Evolutionary conservation across 2,113 vertebrate genomes (phyloP), one percentile per base, ranked within the genome.

Genomic region (Sapajus apella): DNA sequence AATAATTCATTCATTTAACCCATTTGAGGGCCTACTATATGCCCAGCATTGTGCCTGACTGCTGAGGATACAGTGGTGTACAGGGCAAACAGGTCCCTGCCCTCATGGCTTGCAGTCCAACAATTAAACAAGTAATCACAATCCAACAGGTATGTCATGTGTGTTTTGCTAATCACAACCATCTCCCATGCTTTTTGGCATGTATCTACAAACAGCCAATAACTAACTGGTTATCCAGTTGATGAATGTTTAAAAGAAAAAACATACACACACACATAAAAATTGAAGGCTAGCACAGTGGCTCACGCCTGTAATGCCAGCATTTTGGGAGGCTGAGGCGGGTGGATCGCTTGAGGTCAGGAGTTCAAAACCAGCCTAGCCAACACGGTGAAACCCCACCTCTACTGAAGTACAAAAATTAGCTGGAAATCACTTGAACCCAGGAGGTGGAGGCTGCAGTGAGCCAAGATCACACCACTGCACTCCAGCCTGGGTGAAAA

Each of bases 121-220:
- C 13, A 91, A 52, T 45, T 82, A 91, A 80, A 45, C 35, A 91
- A 88, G 40, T 79, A 75, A 79, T 37, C 45, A 85, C 3, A 94
- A 94, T 52, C 40, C 10, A 87, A 11, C 27, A 81, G 10, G 3
- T 64, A 20, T 23, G 11, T 58, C 43, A 50, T 61, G 13, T 85
- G 12, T 40, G 45, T 50, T 84, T 94, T 80, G 90, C 68, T 81
- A 95, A 95, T 94, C 32, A 81, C 21, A 50, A 93, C 35, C 83
- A 23, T n/a, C 45, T 75, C 35, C 8, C 5, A 91, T 35, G 50
- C 83, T 91, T 17, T 75, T 20, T 90, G 64, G 75, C n/a, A 76
- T 80, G 30, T 83, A 23, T 94, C 73, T 90, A 87, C 12, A 90
- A 92, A 80, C n/a, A 81, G 50, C n/a, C 56, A 90, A 55, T 50